Base-by-base conservation (phyloP, 2,888 invertebrate genomes). In the Epinotia brunnichana region DNA sequence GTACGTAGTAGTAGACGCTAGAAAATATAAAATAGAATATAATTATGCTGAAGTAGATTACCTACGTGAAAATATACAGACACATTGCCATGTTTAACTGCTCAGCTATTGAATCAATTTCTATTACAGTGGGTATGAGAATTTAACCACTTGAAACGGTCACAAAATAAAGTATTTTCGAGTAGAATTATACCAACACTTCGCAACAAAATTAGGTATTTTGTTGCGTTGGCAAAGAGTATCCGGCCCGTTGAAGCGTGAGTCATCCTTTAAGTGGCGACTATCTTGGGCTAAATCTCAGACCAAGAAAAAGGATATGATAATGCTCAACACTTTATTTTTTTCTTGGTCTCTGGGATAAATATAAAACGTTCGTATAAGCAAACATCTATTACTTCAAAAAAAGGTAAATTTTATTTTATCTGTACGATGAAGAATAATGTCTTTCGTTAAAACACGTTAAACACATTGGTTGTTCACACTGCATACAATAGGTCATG, bases 1-100 rank as follows among this genome's bases (percentile, higher is more conserved):
- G 83, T 71, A 61, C n/a, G n/a, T n/a, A n/a, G n/a, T n/a, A n/a
- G n/a, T 82, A 84, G 10, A 57, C 3, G 76, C 86, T 86, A 80
- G 57, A 82, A 82, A 51, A 10, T 59, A 59, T 19, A 35, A 11
- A 39, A 39, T 5, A 4, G 2, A 7, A 48, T 4, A 41, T 39
- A 10, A 15, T 44, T 15, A 44, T 44, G 5, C 2, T 4, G 4
- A 44, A 5, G 44, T 44, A 15, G 0, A 44, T 2, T 4, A 44
- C n/a, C n/a, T 44, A 15, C 44, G 44, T 48, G 48, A 48, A 48
- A 4, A n/a, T 48, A 13, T 15, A 11, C 0, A 41, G 11, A 9
- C 11, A 41, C 13, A 41, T 41, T 41, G 41, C 11, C 2, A 41
- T 41, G 2, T 41, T 41, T 11, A 41, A 41, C 41, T 10, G 13